These are phyloP conservation scores for Neotoxoptera formosana DNA, from an alignment of 1,140 invertebrate genomes.

Conservation along the genomic window DNA sequence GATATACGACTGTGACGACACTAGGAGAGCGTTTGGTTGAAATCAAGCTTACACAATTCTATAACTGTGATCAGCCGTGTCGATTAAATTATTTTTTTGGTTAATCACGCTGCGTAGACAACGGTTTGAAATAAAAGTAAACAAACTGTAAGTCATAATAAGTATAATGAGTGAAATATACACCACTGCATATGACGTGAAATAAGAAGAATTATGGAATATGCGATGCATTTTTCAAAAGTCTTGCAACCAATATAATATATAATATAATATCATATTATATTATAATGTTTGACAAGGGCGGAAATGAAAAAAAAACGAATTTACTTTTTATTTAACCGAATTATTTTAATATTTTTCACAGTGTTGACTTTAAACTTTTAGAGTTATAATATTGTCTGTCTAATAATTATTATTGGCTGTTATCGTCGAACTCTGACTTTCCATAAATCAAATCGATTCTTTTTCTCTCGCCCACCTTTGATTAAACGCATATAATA, in stretches of 20 bases:
- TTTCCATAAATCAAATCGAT: too few relatives aligned
- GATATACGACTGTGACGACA: background rate
- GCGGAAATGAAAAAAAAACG: too few relatives aligned
- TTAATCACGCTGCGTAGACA: background rate
- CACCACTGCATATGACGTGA: background rate
- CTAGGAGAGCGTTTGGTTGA: too few relatives aligned
- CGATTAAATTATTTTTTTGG: background rate
- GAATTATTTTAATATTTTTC: background rate
- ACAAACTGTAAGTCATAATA: background rate
- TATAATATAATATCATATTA: too few relatives aligned
- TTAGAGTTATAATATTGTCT: background rate
- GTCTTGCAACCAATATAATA: background rate
- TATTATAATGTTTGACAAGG: too few relatives aligned
- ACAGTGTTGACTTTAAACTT: background rate
- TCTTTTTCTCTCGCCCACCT: background rate
- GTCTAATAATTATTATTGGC: background rate
- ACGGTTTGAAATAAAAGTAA: background rate
- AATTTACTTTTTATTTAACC: background rate
- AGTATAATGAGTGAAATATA: background rate
- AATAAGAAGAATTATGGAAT: background rate
- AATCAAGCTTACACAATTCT: background rate
- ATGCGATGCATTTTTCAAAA: background rate
- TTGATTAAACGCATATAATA: background rate
- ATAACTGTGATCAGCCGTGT: background rate
- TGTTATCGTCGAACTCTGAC: too few relatives aligned